Base-by-base conservation (phyloP, 1,140 invertebrate genomes). In the Magallana angulata region DNA sequence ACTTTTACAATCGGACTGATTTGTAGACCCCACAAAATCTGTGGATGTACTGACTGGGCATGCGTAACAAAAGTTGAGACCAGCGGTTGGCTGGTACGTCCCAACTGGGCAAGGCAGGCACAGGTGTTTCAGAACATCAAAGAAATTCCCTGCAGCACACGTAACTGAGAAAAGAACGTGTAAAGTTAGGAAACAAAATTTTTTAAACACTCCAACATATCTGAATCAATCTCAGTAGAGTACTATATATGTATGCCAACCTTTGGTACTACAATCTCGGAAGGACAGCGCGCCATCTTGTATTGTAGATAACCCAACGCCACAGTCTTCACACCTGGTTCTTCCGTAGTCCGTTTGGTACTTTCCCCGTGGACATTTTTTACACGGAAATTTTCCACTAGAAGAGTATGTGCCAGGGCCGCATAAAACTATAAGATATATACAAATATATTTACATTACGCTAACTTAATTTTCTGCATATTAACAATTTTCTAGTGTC, bases 291-390 rank as follows among this genome's bases (percentile, higher is more conserved):
- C 97, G 30, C 98, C 98, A 64, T 96, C 95, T 85, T 97, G 96
- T 0, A 97, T 97, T 0, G 99, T 99, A 4, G 98, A 99, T 90
- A 97, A 96, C 8, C 97, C 98, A 1, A 97, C 92, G 1, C 98
- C 98, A 95, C 99, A 99, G 12, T 96, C 95, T 18, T 97, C 96
- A 91, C 99, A 99, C 3, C 97, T 96, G 0, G 97, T 97, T 64
- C 99, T 96, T 0, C 93, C 93, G 86, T 90, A 92, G 5, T 92
- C 90, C 1, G 92, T 89, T 86, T 94, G 93, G 94, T 98, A 99
- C 0, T 97, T 98, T 86, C 99, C 98, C 76, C 97, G 95, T 0
- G 97, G 97, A 94, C 99, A 99, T 1, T 97, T 96, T 92, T 98
- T 97, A 94, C 99, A 99, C 5, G 92, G 92, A 83, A 91, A 89